phyloP scores from a whole-genome alignment of 2,797 vertebrate species.

The Tokudaia tokunoshimensis region DNA sequence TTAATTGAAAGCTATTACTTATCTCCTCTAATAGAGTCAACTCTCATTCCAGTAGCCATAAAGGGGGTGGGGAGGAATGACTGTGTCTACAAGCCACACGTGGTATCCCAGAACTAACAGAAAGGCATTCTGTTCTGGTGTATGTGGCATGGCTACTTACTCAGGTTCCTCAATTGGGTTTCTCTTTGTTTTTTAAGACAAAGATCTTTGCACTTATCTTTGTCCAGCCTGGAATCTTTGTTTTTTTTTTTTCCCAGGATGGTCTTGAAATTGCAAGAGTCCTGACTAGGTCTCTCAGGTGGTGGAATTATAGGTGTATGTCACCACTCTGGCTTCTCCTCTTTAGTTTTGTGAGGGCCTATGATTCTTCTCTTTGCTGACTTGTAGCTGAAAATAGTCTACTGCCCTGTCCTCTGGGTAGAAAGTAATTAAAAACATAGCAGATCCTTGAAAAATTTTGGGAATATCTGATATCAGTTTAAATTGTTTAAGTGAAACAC shows the following conservation, averaged over 20 bases:
- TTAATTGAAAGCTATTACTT: not conserved
- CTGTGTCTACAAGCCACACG: not conserved
- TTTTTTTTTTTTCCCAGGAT: not conserved
- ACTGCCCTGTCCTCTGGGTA: not conserved
- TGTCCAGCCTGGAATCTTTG: not conserved
- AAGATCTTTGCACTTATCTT: not conserved
- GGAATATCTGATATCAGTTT: not conserved
- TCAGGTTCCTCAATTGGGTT: not conserved
- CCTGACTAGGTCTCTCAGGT: not conserved
- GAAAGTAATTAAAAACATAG: not conserved
- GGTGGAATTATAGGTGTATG: not conserved
- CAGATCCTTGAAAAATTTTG: slow-evolving; percentile 1
- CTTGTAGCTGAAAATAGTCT: not conserved
- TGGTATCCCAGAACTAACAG: not conserved
- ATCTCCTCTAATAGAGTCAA: not conserved
- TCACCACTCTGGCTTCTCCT: not conserved
- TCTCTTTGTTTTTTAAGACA: not conserved
- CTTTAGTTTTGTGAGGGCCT: not conserved
- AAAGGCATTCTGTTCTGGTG: not conserved
- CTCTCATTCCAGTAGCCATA: not conserved
- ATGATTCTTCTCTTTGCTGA: not conserved
- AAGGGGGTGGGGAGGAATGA: not conserved
- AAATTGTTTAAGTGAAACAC: not conserved
- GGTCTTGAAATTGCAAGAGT: not conserved
- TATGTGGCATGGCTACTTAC: not conserved